A percentile compares a stretch with the other conserved stretches of the same genome.
Evolutionary conservation across 2,888 invertebrate genomes (phyloP).

Genomic region (Cylloceria caligata): DNA sequence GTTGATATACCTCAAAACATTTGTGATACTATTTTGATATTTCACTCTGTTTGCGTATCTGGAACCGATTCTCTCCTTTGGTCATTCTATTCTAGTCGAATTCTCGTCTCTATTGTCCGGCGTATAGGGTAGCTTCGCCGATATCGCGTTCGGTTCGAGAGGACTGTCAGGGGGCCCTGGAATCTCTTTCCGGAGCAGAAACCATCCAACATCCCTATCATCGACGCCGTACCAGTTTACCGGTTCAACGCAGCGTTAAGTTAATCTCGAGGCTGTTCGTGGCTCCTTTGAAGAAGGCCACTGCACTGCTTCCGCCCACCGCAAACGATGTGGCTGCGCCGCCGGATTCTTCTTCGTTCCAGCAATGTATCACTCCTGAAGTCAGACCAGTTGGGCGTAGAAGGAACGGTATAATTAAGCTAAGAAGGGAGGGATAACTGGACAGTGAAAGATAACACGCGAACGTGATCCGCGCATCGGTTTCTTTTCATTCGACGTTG

Average conservation of each 20-base stretch:
- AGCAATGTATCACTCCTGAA: constrained; percentile 29
- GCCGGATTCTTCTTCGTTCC: neutral
- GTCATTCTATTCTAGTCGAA: neutral
- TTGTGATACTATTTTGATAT: neutral
- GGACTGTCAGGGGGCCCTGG: constrained; percentile 2
- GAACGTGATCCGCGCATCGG: neutral
- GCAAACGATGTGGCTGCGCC: constrained; percentile 6
- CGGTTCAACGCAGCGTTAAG: constrained; percentile 40
- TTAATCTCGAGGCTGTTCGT: constrained; percentile 15
- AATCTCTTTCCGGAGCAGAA: constrained; percentile 21
- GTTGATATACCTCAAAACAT: neutral
- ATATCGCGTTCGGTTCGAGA: constrained; percentile 23
- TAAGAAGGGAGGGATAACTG: neutral
- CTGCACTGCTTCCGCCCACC: constrained; percentile 1
- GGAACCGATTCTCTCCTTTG: neutral
- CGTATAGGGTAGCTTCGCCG: neutral
- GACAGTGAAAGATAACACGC: neutral
- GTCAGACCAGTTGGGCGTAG: constrained; percentile 21
- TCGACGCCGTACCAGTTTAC: constrained; percentile 11
- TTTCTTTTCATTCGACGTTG: neutral
- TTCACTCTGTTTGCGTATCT: constrained; percentile 7
- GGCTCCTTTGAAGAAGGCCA: constrained; percentile 37
- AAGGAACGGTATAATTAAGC: constrained; percentile 37
- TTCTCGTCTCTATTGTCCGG: neutral
- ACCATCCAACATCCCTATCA: constrained; percentile 8